Conservation (phyloP, 2,113 vertebrate species). For the Eleginops maclovinus region DNA sequence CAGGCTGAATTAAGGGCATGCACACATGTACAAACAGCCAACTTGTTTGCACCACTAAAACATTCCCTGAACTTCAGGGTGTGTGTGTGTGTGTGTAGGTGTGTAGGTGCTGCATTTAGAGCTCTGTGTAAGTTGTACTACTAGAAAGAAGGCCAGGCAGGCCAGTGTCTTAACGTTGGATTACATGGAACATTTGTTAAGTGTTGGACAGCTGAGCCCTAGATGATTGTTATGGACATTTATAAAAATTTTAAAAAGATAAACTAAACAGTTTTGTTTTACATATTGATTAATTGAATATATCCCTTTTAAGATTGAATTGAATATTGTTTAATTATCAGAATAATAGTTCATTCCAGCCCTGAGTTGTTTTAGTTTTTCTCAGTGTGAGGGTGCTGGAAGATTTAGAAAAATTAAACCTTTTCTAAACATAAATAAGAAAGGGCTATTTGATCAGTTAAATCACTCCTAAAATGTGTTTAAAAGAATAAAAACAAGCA, state of each 20-base stretch:
- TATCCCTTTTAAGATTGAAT: too few species aligned
- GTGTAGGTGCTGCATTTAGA: slow-evolving; percentile 37
- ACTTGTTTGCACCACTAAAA: background rate
- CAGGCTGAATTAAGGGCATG: slow-evolving; percentile 15
- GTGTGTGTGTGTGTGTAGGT: slow-evolving; percentile 20
- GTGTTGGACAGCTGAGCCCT: too few species aligned
- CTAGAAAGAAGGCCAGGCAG: slow-evolving; percentile 21
- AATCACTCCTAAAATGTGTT: background rate
- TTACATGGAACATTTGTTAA: too few species aligned
- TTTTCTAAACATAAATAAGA: background rate
- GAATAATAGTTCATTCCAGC: background rate
- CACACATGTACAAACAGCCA: slow-evolving; percentile 32
- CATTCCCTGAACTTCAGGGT: background rate
- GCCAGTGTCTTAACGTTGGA: too few species aligned
- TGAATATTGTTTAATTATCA: too few species aligned
- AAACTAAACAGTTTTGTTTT: too few species aligned
- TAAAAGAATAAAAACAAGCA: background rate
- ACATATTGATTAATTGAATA: background rate
- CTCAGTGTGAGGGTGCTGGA: background rate
- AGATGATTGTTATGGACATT: too few species aligned
- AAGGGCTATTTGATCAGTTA: background rate
- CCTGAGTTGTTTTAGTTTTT: background rate
- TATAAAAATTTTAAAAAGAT: too few species aligned
- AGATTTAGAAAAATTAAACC: background rate
- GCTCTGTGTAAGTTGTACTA: slow-evolving; percentile 32